Conservation (phyloP, 2,113 vertebrate genomes). For the Scomber japonicus region DNA sequence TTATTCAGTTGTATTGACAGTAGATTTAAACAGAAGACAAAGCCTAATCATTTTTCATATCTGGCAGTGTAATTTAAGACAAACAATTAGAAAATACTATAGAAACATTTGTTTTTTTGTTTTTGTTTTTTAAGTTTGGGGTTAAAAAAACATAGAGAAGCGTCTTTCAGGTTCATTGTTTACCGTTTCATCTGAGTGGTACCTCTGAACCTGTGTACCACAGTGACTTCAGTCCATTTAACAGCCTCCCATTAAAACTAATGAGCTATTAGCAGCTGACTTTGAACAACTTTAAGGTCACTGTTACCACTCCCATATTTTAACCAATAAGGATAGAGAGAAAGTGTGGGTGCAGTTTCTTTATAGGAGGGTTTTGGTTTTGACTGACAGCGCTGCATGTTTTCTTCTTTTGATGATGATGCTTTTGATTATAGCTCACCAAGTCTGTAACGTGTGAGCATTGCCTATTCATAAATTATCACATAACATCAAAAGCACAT, state of each 20-base stretch:
- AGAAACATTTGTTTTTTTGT: background rate
- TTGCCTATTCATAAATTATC: background rate
- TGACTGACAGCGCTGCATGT: background rate
- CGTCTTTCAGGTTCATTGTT: conserved; percentile 54
- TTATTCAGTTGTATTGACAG: conserved; percentile 17
- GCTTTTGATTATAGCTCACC: background rate
- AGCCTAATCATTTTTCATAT: conserved; percentile 17
- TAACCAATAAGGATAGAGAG: conserved; percentile 21
- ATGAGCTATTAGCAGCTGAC: conserved; percentile 62
- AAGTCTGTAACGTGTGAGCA: background rate
- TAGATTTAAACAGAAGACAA: conserved; percentile 12
- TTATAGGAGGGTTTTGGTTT: background rate
- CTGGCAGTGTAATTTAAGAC: conserved; percentile 11
- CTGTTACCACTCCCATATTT: background rate
- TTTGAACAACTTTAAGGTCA: conserved; percentile 55
- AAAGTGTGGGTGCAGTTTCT: background rate
- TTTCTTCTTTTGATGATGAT: background rate
- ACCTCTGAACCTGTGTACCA: conserved; percentile 38
- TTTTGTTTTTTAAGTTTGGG: background rate
- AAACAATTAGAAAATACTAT: conserved; percentile 17
- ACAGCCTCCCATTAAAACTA: conserved; percentile 61
- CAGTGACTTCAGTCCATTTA: conserved; percentile 60
- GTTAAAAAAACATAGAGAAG: conserved; percentile 3
- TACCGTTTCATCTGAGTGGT: conserved; percentile 42
- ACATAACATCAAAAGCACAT: conserved; percentile 1